phyloP scores from a whole-genome alignment of 2,888 invertebrate species.

The Sclerodermus sp. region DNA sequence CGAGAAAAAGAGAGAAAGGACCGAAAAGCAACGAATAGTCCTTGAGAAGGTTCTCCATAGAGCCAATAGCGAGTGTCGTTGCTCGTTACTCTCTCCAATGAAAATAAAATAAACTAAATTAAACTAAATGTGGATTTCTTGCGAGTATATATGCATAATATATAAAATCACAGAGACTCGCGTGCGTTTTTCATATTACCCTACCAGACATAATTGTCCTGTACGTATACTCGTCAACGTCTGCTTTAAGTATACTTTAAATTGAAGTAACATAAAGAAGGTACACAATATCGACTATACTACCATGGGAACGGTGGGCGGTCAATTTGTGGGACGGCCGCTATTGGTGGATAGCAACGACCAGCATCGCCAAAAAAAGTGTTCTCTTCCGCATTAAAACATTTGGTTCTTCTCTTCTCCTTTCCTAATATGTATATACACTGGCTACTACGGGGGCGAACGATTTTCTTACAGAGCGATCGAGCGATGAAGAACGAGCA shows the following conservation, averaged over 20 bases:
- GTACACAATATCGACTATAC: conserved; percentile 37
- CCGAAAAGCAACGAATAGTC: no score
- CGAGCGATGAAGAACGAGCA: no score
- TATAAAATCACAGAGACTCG: no score
- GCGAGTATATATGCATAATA: not conserved
- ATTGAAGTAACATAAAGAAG: conserved; percentile 37
- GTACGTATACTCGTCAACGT: no score
- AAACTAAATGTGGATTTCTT: not conserved
- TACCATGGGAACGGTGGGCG: conserved; percentile 22
- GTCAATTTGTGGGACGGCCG: conserved; percentile 47
- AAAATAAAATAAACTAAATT: no score
- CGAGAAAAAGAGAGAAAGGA: no score
- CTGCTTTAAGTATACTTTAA: conserved; percentile 13
- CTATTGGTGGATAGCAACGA: conserved; percentile 54
- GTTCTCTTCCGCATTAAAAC: conserved; percentile 19
- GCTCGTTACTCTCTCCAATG: no score
- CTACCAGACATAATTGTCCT: no score
- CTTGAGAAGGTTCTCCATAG: no score
- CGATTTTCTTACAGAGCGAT: not conserved
- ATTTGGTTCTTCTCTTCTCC: conserved; percentile 35
- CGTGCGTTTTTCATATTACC: no score
- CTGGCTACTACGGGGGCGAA: conserved; percentile 24
- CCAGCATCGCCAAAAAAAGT: conserved; percentile 55
- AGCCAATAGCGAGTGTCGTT: no score
- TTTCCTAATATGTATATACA: conserved; percentile 31